These are phyloP conservation scores for Sus scrofa DNA, from an alignment of 2,113 vertebrate genomes.

Conservation along the genomic window DNA sequence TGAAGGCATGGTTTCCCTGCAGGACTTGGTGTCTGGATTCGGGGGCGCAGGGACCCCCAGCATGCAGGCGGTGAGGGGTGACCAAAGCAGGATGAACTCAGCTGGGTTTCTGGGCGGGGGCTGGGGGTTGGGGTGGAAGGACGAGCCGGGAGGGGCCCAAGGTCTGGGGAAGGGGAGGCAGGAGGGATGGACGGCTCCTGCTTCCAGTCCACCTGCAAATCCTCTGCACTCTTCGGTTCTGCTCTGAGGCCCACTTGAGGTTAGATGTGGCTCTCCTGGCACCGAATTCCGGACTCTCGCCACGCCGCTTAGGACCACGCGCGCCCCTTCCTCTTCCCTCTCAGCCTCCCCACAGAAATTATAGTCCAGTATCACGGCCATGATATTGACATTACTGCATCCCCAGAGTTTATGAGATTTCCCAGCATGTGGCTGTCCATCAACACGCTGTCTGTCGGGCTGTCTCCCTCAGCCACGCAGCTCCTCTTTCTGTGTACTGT, in stretches of 20 bases:
- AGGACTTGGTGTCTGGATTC: neutral
- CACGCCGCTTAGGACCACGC: rapidly evolving
- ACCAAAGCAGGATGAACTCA: neutral
- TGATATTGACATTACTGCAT: neutral
- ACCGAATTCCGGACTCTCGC: neutral
- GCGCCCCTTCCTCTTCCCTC: neutral
- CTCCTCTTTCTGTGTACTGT: constrained; percentile 75
- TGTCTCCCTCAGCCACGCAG: constrained; percentile 64
- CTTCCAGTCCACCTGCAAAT: constrained; percentile 50
- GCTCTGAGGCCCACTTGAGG: rapidly evolving
- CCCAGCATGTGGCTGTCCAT: constrained; percentile 39
- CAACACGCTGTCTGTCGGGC: constrained; percentile 29
- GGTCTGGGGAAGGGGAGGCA: neutral
- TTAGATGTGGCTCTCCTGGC: constrained; percentile 1
- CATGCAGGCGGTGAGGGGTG: neutral
- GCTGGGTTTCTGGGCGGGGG: neutral
- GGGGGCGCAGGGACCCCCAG: neutral
- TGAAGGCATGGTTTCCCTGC: constrained; percentile 31
- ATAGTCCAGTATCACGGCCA: neutral
- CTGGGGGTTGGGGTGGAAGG: neutral
- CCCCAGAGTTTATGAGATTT: neutral
- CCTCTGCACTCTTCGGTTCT: constrained; percentile 16
- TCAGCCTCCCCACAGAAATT: neutral
- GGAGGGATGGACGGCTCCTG: constrained; percentile 1
- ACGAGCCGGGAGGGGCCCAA: neutral